Percentiles rank a stretch among this genome's conserved stretches.
phyloP scores from a whole-genome alignment of 2,113 vertebrate genomes.

The Pseudolaguvia tuberculata region DNA sequence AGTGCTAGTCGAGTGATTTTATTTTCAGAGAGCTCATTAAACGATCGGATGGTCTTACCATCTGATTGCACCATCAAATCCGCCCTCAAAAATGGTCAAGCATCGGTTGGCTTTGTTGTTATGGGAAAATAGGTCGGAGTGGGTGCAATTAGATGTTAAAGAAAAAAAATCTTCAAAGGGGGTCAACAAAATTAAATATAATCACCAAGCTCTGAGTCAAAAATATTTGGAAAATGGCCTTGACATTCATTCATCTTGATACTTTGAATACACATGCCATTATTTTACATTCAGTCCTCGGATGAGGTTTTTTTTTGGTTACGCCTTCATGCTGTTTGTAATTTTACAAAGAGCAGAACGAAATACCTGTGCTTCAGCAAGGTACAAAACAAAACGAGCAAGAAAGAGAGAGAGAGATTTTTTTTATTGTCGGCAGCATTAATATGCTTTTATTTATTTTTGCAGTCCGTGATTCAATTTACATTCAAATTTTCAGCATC shows the following conservation, averaged over 20 bases:
- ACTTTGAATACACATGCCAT: background rate
- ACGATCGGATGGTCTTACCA: background rate
- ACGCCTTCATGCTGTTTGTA: conserved; percentile 18
- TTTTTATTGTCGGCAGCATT: conserved; percentile 31
- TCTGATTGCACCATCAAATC: conserved; percentile 2
- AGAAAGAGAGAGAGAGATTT: background rate
- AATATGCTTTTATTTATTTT: conserved; percentile 37
- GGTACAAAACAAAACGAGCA: background rate
- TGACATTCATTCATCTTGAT: background rate
- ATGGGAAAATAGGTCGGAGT: background rate
- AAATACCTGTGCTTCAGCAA: background rate
- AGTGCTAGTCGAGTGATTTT: background rate
- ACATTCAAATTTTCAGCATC: conserved; percentile 29
- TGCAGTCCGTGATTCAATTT: conserved; percentile 5
- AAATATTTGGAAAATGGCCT: background rate
- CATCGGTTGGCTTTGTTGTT: background rate
- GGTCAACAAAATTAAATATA: background rate
- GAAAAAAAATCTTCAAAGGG: background rate
- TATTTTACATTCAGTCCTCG: background rate
- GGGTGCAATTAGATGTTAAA: background rate
- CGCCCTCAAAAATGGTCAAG: background rate
- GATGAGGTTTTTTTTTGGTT: background rate
- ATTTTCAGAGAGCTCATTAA: background rate
- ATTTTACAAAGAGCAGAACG: conserved; percentile 27
- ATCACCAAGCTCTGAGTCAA: background rate